Base-by-base conservation (phyloP, 2,888 invertebrate species). In the Eretmocerus hayati region DNA sequence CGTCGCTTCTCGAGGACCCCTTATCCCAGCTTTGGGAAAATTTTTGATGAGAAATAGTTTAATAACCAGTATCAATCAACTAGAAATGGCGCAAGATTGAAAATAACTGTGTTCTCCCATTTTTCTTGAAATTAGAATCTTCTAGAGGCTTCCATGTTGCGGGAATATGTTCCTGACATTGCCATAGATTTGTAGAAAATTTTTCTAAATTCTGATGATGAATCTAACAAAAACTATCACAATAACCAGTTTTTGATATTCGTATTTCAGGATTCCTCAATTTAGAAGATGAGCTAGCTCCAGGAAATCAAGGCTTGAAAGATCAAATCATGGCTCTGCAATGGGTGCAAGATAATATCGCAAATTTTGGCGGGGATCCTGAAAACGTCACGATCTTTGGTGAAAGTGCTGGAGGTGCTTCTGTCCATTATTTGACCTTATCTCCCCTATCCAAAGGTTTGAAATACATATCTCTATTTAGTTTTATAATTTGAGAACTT, bases 261-360 rank as follows among this genome's bases (percentile, higher is more conserved):
- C 15, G 21, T 21, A 30, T 19, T 16, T 9, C 18, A 58, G 57
- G 57, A 15, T 58, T 58, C 15, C 45, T 58, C 11, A 57, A 58
- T 22, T 36, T 56, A 31, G 52, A 53, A 11, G 40, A 57, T 35
- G 42, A 55, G 37, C 38, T 50, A 5, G 63, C 61, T 1, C 18
- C 59, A 0, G 63, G 63, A 15, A 63, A 63, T 52, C 60, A 61
- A 47, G 63, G 62, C n/a, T n/a, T 63, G 8, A 63, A 63, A 42
- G 63, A 63, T 44, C 51, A 55, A 35, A 51, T 61, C 2, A 44
- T 58, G 46, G 61, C 61, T 2, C 31, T 63, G 23, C 47, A 42
- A 35, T 63, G 63, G 63, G 40, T 63, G 0, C 52, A 50, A 9
- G 50, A 57, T 18, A 63, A 63, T 42, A 61, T 63, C 20, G 18